Evolutionary conservation across 2,888 invertebrate species (phyloP).

Genomic region (Tuberolachnus salignus): DNA sequence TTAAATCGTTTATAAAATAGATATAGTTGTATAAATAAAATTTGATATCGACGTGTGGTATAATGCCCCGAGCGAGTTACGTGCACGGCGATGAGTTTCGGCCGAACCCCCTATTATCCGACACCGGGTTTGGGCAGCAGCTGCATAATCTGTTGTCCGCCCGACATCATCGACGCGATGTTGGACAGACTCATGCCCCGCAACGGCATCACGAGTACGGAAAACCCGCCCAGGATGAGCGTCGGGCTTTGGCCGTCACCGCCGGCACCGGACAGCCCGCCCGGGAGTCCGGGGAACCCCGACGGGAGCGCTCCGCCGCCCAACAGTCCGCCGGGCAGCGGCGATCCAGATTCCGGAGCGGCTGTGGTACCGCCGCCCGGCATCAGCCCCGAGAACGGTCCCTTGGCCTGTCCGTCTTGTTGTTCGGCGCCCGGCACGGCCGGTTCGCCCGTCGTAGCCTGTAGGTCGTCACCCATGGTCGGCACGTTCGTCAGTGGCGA

Average conservation of each 20-base stretch:
- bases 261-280: neutral
- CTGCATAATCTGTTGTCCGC: constrained; percentile 55
- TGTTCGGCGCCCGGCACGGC: neutral
- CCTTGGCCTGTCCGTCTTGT: constrained; percentile 2
- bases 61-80: constrained; percentile 14
- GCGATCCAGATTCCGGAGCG: neutral
- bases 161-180: constrained; percentile 50
- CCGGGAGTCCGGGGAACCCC: neutral
- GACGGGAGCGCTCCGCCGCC: neutral
- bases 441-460: neutral
- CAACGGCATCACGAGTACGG: constrained; percentile 46
- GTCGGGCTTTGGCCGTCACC: constrained; percentile 22
- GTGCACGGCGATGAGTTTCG: neutral
- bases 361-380: neutral
- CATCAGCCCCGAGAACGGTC: neutral
- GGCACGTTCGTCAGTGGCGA: neutral
- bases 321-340: neutral
- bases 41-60: neutral
- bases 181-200: constrained; percentile 45
- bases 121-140: constrained; percentile 30
- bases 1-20: neutral
- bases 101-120: neutral
- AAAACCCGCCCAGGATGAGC: constrained; percentile 57
- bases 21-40: neutral
- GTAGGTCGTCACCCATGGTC: neutral